A percentile compares a stretch with the other conserved stretches of the same genome.
Conservation (phyloP, 1,140 invertebrate genomes). For the Drosophila ambigua region DNA sequence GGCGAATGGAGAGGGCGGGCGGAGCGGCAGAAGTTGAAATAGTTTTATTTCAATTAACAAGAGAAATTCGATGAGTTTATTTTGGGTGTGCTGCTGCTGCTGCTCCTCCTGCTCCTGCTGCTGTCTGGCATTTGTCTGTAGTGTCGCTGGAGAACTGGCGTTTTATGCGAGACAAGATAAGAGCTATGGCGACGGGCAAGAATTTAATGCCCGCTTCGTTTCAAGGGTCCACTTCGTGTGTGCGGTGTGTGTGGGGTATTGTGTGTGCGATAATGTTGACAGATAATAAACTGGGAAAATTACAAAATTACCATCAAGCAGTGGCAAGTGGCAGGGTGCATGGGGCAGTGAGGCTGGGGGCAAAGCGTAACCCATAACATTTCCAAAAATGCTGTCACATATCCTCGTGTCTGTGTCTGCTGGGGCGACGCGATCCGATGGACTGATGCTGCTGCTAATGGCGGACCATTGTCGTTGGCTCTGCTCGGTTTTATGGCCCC, state of each 20-base stretch:
- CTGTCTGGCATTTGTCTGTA: conserved; percentile 16
- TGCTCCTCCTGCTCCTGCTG: too few species aligned
- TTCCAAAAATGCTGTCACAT: conserved; percentile 47
- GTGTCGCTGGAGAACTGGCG: conserved; percentile 39
- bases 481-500: conserved; percentile 47
- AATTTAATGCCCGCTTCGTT: conserved; percentile 60
- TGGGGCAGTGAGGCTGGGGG: neutral
- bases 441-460: conserved; percentile 69
- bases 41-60: conserved; percentile 82
- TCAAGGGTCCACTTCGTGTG: conserved; percentile 26
- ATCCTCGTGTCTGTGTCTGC: neutral
- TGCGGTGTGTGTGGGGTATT: conserved; percentile 24
- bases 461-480: conserved; percentile 67
- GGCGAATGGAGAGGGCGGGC: too few species aligned
- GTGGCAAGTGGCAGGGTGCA: neutral
- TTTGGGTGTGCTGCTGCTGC: conserved; percentile 33
- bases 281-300: conserved; percentile 82
- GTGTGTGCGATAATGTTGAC: conserved; percentile 78
- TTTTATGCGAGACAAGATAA: conserved; percentile 81
- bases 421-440: conserved; percentile 3
- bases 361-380: conserved; percentile 29
- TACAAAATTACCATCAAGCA: conserved; percentile 79
- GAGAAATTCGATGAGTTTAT: conserved; percentile 82
- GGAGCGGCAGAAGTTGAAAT: conserved; percentile 44
- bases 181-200: conserved; percentile 70